phyloP scores from a whole-genome alignment of 2,888 invertebrate genomes.

The Leptopterna dolabrata region DNA sequence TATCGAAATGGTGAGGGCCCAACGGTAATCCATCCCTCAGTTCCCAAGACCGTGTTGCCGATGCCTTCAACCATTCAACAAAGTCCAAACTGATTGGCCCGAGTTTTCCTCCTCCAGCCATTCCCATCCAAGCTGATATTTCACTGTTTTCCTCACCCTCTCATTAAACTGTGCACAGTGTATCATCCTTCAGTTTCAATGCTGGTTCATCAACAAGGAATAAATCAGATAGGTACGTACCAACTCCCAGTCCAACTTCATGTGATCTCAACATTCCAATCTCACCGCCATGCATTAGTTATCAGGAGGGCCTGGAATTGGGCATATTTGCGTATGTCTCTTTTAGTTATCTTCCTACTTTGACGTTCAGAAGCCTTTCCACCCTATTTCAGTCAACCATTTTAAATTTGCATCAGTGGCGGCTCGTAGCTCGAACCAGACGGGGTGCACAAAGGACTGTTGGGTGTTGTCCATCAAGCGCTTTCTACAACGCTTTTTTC shows the following conservation, averaged over 20 bases:
- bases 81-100: slow-evolving; percentile 21
- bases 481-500: no score
- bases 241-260: not conserved
- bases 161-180: not conserved
- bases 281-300: no score
- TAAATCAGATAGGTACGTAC: not conserved
- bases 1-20: not conserved
- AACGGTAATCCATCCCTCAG: not conserved
- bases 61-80: slow-evolving; percentile 9
- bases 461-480: no score
- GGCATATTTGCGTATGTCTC: no score
- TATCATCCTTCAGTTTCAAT: not conserved
- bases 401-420: no score
- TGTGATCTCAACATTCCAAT: no score
- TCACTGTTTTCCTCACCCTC: not conserved
- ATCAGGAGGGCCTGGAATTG: no score
- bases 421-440: no score
- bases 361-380: no score
- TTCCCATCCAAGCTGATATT: not conserved
- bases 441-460: no score
- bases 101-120: not conserved
- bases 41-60: not conserved
- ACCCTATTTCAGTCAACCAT: no score
- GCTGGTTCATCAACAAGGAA: not conserved
- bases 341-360: no score